Evolutionary conservation across 2,797 vertebrate genomes (phyloP).

Genomic region (Mormyrops boulengeri): DNA sequence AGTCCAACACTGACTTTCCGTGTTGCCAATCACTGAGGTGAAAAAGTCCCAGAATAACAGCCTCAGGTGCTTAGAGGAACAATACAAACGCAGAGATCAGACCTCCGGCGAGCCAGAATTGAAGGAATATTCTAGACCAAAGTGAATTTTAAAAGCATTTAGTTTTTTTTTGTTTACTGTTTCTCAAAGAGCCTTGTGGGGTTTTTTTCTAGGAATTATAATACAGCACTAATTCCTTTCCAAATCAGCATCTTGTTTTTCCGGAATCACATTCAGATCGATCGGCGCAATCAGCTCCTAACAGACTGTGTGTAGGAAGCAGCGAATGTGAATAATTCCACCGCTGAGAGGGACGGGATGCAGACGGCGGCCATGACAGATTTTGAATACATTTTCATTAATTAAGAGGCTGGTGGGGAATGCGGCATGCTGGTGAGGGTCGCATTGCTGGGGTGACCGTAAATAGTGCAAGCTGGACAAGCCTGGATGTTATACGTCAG

Average conservation of each 20-base stretch:
- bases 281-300: constrained; percentile 25
- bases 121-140: background rate
- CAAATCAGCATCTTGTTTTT: constrained; percentile 13
- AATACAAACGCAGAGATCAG: constrained; percentile 2
- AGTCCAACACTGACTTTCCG: background rate
- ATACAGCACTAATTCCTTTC: constrained; percentile 8
- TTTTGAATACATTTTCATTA: constrained; percentile 51
- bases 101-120: background rate
- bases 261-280: constrained; percentile 20
- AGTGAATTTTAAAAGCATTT: background rate
- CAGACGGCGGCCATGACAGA: constrained; percentile 30
- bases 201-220: background rate
- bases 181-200: background rate
- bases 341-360: background rate
- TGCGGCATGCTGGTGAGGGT: constrained; percentile 39
- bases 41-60: background rate
- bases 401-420: constrained; percentile 46
- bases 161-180: background rate
- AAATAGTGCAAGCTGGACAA: constrained; percentile 39
- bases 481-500: constrained; percentile 20
- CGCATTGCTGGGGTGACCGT: constrained; percentile 33
- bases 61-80: constrained; percentile 15
- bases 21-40: background rate
- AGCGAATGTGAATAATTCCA: constrained; percentile 33
- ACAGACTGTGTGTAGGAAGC: constrained; percentile 58